A percentile compares a stretch with the other conserved stretches of the same genome.
These are phyloP conservation scores for Tinamus guttatus DNA, from an alignment of 2,113 vertebrate species.

Conservation along the genomic window DNA sequence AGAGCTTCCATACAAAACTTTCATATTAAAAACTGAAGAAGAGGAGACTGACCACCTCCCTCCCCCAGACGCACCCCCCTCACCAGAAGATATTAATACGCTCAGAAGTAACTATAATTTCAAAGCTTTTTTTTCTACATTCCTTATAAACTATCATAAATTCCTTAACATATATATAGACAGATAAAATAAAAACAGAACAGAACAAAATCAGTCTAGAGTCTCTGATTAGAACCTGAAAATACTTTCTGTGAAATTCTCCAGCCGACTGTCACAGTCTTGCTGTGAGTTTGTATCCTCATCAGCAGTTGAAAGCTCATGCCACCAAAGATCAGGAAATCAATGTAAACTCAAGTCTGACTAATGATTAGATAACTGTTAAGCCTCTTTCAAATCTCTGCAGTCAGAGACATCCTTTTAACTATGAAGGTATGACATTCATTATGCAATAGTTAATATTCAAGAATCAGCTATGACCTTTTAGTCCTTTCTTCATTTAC, in stretches of 20 bases:
- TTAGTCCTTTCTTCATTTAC: constrained; percentile 15
- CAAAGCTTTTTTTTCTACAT: not conserved
- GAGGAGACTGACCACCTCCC: not conserved
- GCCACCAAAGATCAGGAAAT: constrained; percentile 36
- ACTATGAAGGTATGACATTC: constrained; percentile 10
- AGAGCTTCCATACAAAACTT: not conserved
- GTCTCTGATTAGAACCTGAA: not conserved
- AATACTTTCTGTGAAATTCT: not conserved
- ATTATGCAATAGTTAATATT: not conserved
- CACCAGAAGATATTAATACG: too few species aligned
- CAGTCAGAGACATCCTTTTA: not conserved
- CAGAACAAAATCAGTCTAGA: not conserved
- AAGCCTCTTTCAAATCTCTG: constrained; percentile 35
- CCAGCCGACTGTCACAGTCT: constrained; percentile 1
- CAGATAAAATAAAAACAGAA: not conserved
- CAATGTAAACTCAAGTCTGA: constrained; percentile 36
- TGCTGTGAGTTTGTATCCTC: not conserved
- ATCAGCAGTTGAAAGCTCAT: constrained; percentile 7
- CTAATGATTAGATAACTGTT: constrained; percentile 47
- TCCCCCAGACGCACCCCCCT: too few species aligned
- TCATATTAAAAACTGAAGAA: not conserved
- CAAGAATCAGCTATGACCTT: constrained; percentile 39
- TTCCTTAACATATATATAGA: not conserved
- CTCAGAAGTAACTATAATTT: not conserved
- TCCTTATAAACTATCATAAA: not conserved